Percentiles rank a stretch among this genome's conserved stretches.
phyloP scores from a whole-genome alignment of 2,888 invertebrate species.

The Drosophila robusta region DNA sequence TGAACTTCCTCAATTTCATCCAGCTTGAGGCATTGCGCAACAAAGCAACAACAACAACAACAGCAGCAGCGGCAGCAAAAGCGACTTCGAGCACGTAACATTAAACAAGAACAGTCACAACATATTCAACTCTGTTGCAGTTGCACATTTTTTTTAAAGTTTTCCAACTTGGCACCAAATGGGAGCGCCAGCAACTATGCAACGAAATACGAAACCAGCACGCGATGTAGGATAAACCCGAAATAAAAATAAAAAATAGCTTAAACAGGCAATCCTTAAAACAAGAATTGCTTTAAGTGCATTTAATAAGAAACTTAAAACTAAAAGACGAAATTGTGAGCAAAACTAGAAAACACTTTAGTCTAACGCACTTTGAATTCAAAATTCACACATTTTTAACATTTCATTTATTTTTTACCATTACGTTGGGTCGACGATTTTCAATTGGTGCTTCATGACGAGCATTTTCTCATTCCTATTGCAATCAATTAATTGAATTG shows the following conservation, averaged over 20 bases:
- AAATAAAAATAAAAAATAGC: conserved; percentile 1
- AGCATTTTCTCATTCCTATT: conserved; percentile 20
- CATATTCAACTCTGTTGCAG: conserved; percentile 37
- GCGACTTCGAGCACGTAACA: conserved; percentile 56
- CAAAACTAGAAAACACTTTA: not conserved
- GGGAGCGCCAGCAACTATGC: conserved; percentile 44
- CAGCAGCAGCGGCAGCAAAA: conserved; percentile 8
- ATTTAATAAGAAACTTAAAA: conserved; percentile 2
- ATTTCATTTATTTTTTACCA: not conserved
- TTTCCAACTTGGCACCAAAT: conserved; percentile 25
- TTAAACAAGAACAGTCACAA: conserved; percentile 62
- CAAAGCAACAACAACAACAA: conserved; percentile 15
- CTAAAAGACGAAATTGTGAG: not conserved
- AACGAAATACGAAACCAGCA: conserved; percentile 62
- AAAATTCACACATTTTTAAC: not conserved
- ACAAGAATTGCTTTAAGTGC: not conserved
- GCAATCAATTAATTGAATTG: conserved; percentile 66
- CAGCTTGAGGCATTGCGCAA: conserved; percentile 36
- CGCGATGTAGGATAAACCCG: conserved; percentile 52
- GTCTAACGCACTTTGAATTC: not conserved
- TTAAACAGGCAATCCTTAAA: conserved; percentile 1
- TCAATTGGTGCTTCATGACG: conserved; percentile 5
- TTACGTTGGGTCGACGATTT: conserved; percentile 3
- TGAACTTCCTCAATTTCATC: conserved; percentile 61
- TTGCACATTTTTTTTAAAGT: conserved; percentile 39